Conservation (phyloP, 2,888 invertebrate species). For the Vesta saturnalis region DNA sequence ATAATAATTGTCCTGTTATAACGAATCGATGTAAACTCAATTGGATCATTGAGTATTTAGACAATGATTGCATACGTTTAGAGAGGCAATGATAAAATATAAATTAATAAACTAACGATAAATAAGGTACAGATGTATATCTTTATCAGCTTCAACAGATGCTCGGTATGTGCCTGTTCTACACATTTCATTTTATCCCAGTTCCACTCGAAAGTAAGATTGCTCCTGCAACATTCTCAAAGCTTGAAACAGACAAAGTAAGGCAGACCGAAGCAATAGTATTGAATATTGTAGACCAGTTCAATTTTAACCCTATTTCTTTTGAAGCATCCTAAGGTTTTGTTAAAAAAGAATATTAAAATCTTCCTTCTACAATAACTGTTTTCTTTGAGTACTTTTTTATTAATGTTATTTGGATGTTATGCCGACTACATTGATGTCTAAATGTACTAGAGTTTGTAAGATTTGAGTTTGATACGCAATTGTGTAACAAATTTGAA, state of each 20-base stretch:
- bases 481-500: background rate
- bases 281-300: background rate
- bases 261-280: background rate
- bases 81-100: background rate
- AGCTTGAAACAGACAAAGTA: background rate
- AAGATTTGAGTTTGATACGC: background rate
- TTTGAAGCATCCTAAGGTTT: background rate
- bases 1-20: no score
- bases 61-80: no score
- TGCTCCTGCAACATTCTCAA: conserved; percentile 2
- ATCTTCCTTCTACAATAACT: background rate
- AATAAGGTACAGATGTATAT: background rate
- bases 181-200: conserved; percentile 6
- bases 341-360: background rate
- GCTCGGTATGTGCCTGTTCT: background rate
- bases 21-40: no score
- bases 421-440: no score
- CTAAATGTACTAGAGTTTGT: background rate
- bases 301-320: background rate
- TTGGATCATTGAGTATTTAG: no score
- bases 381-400: no score
- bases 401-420: background rate
- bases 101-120: background rate
- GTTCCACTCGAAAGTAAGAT: background rate
- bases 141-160: background rate